These are phyloP conservation scores for Cephalopachus bancanus DNA, from an alignment of 2,797 vertebrate species.

Conservation along the genomic window DNA sequence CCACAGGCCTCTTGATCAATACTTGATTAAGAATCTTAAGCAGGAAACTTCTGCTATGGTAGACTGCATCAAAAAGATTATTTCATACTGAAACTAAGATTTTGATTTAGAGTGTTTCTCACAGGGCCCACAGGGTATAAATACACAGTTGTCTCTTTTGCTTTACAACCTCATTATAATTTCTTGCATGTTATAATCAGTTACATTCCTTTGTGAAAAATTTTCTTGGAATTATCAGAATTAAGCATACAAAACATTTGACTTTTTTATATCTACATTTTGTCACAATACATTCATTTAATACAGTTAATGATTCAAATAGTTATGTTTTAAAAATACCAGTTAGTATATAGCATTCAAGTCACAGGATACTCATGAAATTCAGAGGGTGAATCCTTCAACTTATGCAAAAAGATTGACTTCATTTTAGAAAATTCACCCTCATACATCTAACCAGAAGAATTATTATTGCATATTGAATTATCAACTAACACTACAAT, in stretches of 20 bases:
- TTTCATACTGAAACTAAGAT: neutral
- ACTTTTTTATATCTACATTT: neutral
- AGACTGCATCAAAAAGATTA: neutral
- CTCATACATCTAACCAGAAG: neutral
- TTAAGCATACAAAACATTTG: neutral
- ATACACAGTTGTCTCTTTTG: neutral
- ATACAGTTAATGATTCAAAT: conserved; percentile 1
- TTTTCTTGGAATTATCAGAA: conserved; percentile 41
- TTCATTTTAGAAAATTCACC: conserved; percentile 36
- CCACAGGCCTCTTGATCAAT: neutral
- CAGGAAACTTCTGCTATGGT: neutral
- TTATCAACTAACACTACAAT: neutral
- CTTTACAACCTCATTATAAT: conserved; percentile 27
- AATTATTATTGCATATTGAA: neutral
- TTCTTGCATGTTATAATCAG: neutral
- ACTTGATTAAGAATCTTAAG: neutral
- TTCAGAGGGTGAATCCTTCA: neutral
- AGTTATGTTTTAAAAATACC: conserved; percentile 4
- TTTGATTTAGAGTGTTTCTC: neutral
- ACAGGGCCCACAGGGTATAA: neutral
- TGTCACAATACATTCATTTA: neutral
- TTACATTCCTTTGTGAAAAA: neutral
- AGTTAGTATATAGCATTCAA: neutral
- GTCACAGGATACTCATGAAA: neutral
- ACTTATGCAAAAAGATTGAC: neutral